A percentile compares a stretch with the other conserved stretches of the same genome.
Conservation (phyloP, 2,797 vertebrate genomes). For the Chanos chanos region DNA sequence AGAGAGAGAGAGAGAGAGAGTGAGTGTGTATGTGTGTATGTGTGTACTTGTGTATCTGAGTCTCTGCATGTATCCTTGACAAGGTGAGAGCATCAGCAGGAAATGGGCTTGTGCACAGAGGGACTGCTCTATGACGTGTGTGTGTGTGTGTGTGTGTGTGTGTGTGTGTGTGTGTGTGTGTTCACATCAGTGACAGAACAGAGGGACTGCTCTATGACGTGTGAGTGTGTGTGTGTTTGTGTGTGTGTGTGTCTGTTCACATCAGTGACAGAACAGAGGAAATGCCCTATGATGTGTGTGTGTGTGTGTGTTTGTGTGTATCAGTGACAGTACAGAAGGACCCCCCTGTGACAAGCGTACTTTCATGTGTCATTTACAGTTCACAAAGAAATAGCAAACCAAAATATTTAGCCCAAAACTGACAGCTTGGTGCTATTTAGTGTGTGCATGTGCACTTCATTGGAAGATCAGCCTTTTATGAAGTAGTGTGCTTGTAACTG, state of each 20-base stretch:
- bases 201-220: not conserved
- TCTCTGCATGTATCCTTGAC: not conserved
- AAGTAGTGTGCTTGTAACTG: too few species aligned
- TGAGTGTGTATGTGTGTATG: too few species aligned
- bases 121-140: not conserved
- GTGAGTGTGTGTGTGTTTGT: not conserved
- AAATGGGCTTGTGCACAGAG: not conserved
- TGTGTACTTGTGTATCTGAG: too few species aligned
- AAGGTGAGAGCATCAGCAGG: not conserved
- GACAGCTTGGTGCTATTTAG: too few species aligned
- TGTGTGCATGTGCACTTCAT: too few species aligned
- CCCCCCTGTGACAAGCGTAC: not conserved
- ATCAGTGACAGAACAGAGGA: not conserved
- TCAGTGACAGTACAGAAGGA: not conserved
- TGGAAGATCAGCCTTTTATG: too few species aligned
- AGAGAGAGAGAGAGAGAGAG: not conserved
- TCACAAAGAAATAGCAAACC: not conserved
- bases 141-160: not conserved
- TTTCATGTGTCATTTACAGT: constrained; percentile 6
- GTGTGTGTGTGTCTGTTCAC: not conserved
- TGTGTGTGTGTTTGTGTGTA: not conserved
- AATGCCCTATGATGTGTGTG: not conserved
- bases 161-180: too few species aligned
- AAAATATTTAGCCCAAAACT: too few species aligned
- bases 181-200: not conserved